Conservation (phyloP, 2,888 invertebrate species). For the Apamea crenata region DNA sequence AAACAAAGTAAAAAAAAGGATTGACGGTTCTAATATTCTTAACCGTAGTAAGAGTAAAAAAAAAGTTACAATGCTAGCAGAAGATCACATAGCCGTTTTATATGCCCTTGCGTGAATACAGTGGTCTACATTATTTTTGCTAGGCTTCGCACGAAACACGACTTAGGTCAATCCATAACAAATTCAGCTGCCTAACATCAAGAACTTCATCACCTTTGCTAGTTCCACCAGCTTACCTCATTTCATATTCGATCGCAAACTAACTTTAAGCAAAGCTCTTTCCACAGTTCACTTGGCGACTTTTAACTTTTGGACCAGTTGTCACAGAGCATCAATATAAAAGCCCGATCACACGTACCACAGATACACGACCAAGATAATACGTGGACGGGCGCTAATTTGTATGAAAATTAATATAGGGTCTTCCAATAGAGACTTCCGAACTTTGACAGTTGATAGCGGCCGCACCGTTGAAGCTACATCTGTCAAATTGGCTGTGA, state of each 20-base stretch:
- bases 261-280: slow-evolving; percentile 59
- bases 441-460: too few relatives aligned
- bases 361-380: background rate
- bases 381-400: background rate
- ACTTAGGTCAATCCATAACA: background rate
- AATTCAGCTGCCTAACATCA: slow-evolving; percentile 19
- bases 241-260: slow-evolving; percentile 63
- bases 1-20: background rate
- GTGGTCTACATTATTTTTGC: background rate
- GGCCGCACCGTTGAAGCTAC: too few relatives aligned
- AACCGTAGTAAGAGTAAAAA: background rate
- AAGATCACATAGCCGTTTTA: background rate
- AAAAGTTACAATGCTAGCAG: background rate
- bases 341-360: background rate
- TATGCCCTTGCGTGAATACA: too few relatives aligned
- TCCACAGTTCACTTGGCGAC: slow-evolving; percentile 49
- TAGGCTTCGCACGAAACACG: background rate
- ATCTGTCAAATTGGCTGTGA: too few relatives aligned
- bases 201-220: slow-evolving; percentile 54
- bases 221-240: slow-evolving; percentile 44
- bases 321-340: background rate
- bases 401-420: background rate
- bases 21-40: background rate
- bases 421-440: too few relatives aligned
- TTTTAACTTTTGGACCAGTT: slow-evolving; percentile 54